Evolutionary conservation across 1,140 invertebrate species (phyloP).

Genomic region (Physella acuta): DNA sequence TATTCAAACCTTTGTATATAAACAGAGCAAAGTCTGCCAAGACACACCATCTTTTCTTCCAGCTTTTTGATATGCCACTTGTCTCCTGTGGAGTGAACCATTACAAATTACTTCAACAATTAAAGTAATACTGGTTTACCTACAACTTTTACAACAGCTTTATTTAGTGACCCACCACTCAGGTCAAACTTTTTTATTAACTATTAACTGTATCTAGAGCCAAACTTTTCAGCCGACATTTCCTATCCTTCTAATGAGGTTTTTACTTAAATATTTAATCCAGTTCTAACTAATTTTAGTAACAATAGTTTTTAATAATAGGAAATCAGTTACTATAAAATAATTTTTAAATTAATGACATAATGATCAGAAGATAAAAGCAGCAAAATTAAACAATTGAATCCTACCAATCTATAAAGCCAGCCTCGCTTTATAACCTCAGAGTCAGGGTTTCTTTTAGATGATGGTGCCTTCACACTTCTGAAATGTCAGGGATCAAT

Average conservation of each 20-base stretch:
- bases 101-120: background rate
- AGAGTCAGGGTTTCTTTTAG: constrained; percentile 64
- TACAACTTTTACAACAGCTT: background rate
- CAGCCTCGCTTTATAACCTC: constrained; percentile 84
- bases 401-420: constrained; percentile 88
- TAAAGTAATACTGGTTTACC: background rate
- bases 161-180: no score
- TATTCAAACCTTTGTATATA: constrained; percentile 95
- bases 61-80: constrained; percentile 72
- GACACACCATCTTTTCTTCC: constrained; percentile 95
- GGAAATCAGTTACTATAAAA: background rate
- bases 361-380: no score
- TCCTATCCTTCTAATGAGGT: no score
- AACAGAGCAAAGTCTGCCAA: constrained; percentile 90
- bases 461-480: constrained; percentile 52
- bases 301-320: no score
- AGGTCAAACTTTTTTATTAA: no score
- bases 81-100: constrained; percentile 43
- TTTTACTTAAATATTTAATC: no score
- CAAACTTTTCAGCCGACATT: no score
- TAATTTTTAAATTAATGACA: constrained; percentile 1
- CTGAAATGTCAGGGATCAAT: constrained; percentile 26
- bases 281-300: no score
- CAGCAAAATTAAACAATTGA: no score
- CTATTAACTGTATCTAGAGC: no score